Percentiles rank a stretch among this genome's conserved stretches.
Conservation (phyloP, 2,888 invertebrate genomes). For the Pyrrhia umbra region DNA sequence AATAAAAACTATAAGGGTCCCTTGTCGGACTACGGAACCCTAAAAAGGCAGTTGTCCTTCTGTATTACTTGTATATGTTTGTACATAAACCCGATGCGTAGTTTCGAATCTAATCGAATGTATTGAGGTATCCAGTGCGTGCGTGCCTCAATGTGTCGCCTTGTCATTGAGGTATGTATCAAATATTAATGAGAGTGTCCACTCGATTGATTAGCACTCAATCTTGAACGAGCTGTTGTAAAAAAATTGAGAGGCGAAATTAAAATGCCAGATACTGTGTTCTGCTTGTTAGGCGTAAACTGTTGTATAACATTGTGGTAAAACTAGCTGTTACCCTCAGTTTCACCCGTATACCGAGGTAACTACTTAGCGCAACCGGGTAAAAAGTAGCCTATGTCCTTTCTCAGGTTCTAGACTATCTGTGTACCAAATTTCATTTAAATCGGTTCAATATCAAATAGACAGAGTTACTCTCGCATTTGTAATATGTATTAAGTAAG, state of each 20-base stretch:
- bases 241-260: background rate
- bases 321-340: no score
- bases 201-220: background rate
- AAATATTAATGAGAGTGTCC: conserved; percentile 13
- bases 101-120: conserved; percentile 17
- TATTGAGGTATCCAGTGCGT: background rate
- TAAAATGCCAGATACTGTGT: background rate
- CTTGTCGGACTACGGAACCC: no score
- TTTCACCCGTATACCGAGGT: no score
- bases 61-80: background rate
- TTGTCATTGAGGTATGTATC: background rate
- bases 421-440: no score
- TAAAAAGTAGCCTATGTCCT: no score
- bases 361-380: no score
- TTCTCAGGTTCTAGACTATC: no score
- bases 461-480: no score
- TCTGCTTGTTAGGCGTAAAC: background rate
- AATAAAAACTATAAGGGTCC: no score
- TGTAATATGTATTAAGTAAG: no score
- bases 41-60: background rate
- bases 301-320: no score
- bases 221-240: background rate
- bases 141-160: conserved; percentile 6
- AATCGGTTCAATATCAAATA: no score
- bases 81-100: background rate